Base-by-base conservation (phyloP, 2,888 invertebrate genomes). In the Agapostemon virescens region DNA sequence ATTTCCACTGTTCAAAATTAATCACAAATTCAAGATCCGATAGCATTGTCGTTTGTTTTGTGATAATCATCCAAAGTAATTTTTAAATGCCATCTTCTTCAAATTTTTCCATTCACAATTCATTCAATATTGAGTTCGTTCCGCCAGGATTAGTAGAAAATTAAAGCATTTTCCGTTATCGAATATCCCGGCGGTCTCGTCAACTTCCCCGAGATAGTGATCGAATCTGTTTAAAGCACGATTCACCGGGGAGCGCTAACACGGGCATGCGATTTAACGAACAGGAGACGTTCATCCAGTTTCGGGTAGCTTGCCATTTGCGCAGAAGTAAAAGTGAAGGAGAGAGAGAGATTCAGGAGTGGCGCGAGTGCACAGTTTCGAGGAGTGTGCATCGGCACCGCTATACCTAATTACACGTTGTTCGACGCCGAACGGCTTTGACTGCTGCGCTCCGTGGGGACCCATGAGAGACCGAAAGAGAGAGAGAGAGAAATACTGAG, bases 351-450 rank as follows among this genome's bases (percentile, higher is more conserved):
- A 45, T n/a, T n/a, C 3, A 0, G n/a, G 2, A n/a, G n/a, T n/a
- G n/a, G n/a, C n/a, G n/a, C n/a, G n/a, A 49, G 49, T n/a, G 49
- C 49, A 30, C 71, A 69, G 72, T 58, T 74, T 64, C 68, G 73
- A 69, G 58, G n/a, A 30, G 75, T 38, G 67, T 55, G 55, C 55
- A 13, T 15, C 74, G 77, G 63, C 74, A 72, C 66, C 72, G 68
- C 40, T 77, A 69, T 64, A 73, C 72, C 79, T 87, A 87, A 87
- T 87, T 87, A 87, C 81, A 79, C 77, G 78, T 82, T 81, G 87
- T 86, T 87, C 84, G 84, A 58, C 69, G 69, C 49, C 64, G 82
- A 69, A 64, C 76, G 77, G 72, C 82, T 87, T 77, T 85, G 77
- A 75, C 76, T 82, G 70, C 61, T 69, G 69, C 61, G 66, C 69